Evolutionary conservation across 2,797 vertebrate species (phyloP).

Genomic region (Lepilemur septentrionalis): DNA sequence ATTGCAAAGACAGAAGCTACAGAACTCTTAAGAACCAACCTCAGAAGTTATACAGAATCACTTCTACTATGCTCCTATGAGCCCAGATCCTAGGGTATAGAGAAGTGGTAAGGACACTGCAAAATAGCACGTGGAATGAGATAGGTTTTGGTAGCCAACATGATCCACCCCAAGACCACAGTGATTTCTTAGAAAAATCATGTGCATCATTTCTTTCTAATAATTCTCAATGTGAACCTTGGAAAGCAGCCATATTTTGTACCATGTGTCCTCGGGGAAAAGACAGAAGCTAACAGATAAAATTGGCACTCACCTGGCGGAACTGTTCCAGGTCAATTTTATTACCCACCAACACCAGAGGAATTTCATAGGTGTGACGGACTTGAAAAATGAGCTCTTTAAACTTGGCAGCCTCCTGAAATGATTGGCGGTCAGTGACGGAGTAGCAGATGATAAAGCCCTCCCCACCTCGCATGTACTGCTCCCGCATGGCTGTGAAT

Average conservation of each 20-base stretch:
- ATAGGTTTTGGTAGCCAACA: not conserved
- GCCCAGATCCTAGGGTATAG: not conserved
- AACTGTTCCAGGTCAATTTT: conserved; percentile 85
- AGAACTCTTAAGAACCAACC: not conserved
- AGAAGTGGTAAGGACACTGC: not conserved
- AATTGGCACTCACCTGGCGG: conserved; percentile 80
- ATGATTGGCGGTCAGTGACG: conserved; percentile 84
- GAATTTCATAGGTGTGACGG: conserved; percentile 84
- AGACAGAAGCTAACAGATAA: not conserved
- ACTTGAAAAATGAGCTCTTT: conserved; percentile 88
- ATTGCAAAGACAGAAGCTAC: not conserved
- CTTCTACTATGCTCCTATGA: not conserved
- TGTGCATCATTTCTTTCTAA: not conserved
- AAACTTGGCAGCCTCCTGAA: conserved; percentile 85
- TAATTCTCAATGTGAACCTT: not conserved
- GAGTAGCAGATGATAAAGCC: conserved; percentile 86
- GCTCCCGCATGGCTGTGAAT: conserved; percentile 87
- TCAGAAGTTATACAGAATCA: not conserved
- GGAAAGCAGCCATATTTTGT: not conserved
- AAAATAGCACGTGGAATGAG: not conserved
- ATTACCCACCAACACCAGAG: conserved; percentile 85
- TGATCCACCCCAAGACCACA: not conserved
- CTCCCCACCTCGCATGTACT: conserved; percentile 85
- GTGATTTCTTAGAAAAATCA: conserved; percentile 1
- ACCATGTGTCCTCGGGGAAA: not conserved